A percentile compares a stretch with the other conserved stretches of the same genome.
Evolutionary conservation across 2,888 invertebrate species (phyloP).

Genomic region (Xestia xanthographa): DNA sequence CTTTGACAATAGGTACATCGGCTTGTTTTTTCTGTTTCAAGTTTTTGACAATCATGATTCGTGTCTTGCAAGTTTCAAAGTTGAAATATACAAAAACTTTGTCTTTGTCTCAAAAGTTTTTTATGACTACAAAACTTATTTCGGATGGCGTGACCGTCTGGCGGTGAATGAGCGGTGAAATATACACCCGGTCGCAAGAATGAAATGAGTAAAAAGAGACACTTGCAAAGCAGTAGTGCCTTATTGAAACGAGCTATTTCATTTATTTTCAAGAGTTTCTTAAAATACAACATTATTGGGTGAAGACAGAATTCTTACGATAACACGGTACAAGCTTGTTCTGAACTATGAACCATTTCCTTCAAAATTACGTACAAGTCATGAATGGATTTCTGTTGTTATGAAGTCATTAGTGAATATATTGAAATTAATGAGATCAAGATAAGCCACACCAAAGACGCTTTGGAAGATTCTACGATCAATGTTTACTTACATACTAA

Average conservation of each 20-base stretch:
- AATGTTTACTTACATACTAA: background rate
- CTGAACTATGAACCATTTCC: background rate
- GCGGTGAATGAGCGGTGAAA: constrained; percentile 16
- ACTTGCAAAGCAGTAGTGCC: constrained; percentile 16
- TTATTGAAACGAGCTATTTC: constrained; percentile 32
- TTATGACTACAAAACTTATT: constrained; percentile 51
- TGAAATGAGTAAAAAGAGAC: constrained; percentile 30
- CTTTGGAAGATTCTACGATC: background rate
- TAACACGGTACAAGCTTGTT: constrained; percentile 1
- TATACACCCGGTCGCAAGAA: constrained; percentile 18
- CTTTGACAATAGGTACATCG: constrained; percentile 39
- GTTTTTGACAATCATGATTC: constrained; percentile 54
- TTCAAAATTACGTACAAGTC: background rate
- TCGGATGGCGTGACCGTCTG: constrained; percentile 17
- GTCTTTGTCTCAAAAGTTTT: constrained; percentile 47
- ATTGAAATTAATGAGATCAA: constrained; percentile 7
- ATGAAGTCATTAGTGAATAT: background rate
- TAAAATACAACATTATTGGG: constrained; percentile 8
- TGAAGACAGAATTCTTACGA: constrained; percentile 11
- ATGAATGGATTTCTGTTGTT: background rate
- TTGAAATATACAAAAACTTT: constrained; percentile 51
- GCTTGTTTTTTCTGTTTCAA: constrained; percentile 43
- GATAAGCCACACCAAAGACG: background rate
- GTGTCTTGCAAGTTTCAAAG: constrained; percentile 44
- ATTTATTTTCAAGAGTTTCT: constrained; percentile 5